phyloP scores from a whole-genome alignment of 2,113 vertebrate species.

The Marmota flaviventris region DNA sequence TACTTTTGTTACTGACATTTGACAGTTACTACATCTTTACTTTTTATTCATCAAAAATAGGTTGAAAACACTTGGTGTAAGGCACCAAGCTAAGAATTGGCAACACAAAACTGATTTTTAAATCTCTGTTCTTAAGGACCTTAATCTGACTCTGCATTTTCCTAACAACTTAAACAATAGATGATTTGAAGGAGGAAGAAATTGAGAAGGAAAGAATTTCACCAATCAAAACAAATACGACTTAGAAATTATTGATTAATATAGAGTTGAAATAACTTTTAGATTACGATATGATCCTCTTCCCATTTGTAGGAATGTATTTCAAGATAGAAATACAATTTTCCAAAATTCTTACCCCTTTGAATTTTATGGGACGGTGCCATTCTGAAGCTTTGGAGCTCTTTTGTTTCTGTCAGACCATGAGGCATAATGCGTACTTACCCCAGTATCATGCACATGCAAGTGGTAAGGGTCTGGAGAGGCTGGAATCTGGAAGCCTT shows the following conservation, averaged over 20 bases:
- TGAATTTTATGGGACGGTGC: too few relatives aligned
- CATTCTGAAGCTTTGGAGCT: not conserved
- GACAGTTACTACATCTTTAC: slow-evolving; percentile 13
- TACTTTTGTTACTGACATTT: slow-evolving; percentile 21
- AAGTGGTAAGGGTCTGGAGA: not conserved
- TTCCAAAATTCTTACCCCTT: not conserved
- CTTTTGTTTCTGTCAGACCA: not conserved
- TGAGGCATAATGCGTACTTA: not conserved
- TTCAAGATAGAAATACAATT: not conserved
- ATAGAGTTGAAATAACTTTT: not conserved
- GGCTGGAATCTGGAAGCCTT: not conserved
- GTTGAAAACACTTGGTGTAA: not conserved
- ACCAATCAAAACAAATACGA: not conserved
- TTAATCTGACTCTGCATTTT: not conserved
- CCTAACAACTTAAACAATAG: not conserved
- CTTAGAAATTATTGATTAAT: slow-evolving; percentile 25
- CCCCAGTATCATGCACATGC: not conserved
- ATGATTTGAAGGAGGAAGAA: not conserved
- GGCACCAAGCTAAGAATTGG: not conserved
- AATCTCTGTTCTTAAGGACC: not conserved
- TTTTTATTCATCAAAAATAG: slow-evolving; percentile 24
- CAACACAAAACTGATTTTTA: not conserved
- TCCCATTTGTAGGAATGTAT: not conserved
- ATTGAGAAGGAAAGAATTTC: not conserved
- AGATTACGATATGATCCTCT: not conserved